phyloP scores from a whole-genome alignment of 2,888 invertebrate genomes.

The Cartodere bifasciata region DNA sequence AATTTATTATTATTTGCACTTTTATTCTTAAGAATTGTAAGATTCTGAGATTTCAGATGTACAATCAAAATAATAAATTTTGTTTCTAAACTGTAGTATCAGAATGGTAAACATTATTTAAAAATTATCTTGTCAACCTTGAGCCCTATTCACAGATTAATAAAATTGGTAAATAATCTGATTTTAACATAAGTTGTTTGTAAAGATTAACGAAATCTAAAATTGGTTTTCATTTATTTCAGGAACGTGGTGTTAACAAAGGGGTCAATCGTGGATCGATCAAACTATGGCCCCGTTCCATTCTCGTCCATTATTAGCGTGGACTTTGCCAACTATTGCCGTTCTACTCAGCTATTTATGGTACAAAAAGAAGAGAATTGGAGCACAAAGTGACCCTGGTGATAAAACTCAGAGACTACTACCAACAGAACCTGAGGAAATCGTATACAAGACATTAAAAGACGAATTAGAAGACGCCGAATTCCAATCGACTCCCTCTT shows the following conservation, averaged over 20 bases:
- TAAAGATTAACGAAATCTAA: too few species aligned
- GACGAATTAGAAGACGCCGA: constrained; percentile 1
- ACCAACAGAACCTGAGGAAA: not conserved
- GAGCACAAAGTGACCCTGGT: constrained; percentile 62
- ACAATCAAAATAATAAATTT: too few species aligned
- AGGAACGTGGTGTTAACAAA: constrained; percentile 38
- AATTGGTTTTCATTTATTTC: too few species aligned
- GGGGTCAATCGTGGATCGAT: constrained; percentile 56
- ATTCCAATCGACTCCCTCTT: constrained; percentile 21
- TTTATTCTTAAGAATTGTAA: too few species aligned
- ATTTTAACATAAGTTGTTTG: too few species aligned
- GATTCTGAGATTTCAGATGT: too few species aligned
- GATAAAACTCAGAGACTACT: constrained; percentile 35
- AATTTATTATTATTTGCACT: too few species aligned
- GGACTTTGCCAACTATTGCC: constrained; percentile 69
- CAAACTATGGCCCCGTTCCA: constrained; percentile 55
- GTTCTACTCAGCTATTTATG: constrained; percentile 68
- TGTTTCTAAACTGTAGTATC: too few species aligned
- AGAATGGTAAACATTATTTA: too few species aligned
- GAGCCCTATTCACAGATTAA: too few species aligned
- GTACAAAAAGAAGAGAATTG: constrained; percentile 70
- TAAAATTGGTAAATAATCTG: too few species aligned
- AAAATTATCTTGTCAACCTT: too few species aligned
- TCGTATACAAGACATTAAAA: constrained; percentile 6
- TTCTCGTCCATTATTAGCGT: constrained; percentile 61